A percentile compares a stretch with the other conserved stretches of the same genome.
Evolutionary conservation across 2,797 vertebrate species (phyloP).

Genomic region (Coregonus ussuriensis): DNA sequence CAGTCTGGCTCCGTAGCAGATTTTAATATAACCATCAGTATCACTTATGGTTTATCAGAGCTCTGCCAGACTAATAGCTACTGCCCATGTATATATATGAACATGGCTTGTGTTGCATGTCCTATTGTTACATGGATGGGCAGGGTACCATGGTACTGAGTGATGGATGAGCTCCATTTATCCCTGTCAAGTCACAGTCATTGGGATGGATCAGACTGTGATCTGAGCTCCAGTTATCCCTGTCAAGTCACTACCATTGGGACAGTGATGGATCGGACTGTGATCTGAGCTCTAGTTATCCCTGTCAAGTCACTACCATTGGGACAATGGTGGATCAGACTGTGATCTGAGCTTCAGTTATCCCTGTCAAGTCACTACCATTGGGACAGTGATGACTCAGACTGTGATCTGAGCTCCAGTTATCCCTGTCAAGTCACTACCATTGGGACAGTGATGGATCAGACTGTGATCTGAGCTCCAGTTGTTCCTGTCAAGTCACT

Average conservation of each 20-base stretch:
- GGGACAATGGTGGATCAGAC: constrained; percentile 34
- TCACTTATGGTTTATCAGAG: too few relatives aligned
- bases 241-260: constrained; percentile 40
- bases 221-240: constrained; percentile 49
- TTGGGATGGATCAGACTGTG: constrained; percentile 40
- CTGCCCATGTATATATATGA: too few relatives aligned
- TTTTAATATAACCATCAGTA: too few relatives aligned
- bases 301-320: constrained; percentile 34
- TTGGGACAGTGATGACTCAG: constrained; percentile 38
- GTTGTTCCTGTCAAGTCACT: too few relatives aligned
- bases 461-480: too few relatives aligned
- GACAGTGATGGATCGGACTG: constrained; percentile 38
- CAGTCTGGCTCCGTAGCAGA: too few relatives aligned
- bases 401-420: constrained; percentile 43
- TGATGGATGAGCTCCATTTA: constrained; percentile 58
- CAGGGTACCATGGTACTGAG: neutral
- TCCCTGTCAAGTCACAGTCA: constrained; percentile 27
- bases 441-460: constrained; percentile 52
- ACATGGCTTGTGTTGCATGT: too few relatives aligned
- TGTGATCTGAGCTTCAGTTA: constrained; percentile 47
- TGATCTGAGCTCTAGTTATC: constrained; percentile 46
- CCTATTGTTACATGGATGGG: too few relatives aligned
- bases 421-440: constrained; percentile 33
- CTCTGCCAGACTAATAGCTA: too few relatives aligned
- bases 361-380: constrained; percentile 29